Base-by-base conservation (phyloP, 2,797 vertebrate genomes). In the Pachyuromys duprasi region DNA sequence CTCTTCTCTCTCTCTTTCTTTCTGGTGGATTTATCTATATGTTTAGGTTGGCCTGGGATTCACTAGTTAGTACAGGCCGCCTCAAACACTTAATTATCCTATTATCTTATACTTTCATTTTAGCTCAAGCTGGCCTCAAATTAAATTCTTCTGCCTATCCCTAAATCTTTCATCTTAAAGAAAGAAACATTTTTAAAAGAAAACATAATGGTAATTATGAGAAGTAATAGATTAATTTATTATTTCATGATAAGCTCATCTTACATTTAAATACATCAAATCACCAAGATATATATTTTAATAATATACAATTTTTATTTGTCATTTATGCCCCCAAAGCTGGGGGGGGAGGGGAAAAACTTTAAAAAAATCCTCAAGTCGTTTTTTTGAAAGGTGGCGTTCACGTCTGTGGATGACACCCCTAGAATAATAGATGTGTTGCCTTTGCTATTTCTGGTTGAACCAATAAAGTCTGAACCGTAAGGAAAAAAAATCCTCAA, bases 111-210 rank as follows among this genome's bases (percentile, higher is more conserved):
- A 45, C 83, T 89, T 90, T 39, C 33, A 31, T n/a, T 76, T 6
- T n/a, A 75, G 3, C 39, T 39, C 86, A 76, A 36, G 57, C 39
- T 63, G 39, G 8, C 39, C 18, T 76, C 72, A 75, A 45, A 75
- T 28, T 24, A 22, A 76, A 33, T 57, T 36, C n/a, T 87, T 75
- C 70, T 62, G 55, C 55, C 28, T 75, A 11, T 89, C 18, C 83
- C 90, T 86, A 92, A 93, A 89, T 91, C 28, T 84, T 93, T 90
- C 86, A 63, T 88, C 24, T 75, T 89, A 87, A 91, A 79, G 24
- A 94, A 76, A 94, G 18, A 70, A 57, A 14, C 17, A 22, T 60
- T 72, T n/a, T 89, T 57, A 15, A 81, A 49, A 79, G 74, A 89
- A 91, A 79, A 76, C 17, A 9, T 42, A 65, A 53, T 75, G 9